Evolutionary conservation across 2,797 vertebrate species (phyloP), one percentile per base, ranked within the genome.

Genomic region (Scolopax rusticola): DNA sequence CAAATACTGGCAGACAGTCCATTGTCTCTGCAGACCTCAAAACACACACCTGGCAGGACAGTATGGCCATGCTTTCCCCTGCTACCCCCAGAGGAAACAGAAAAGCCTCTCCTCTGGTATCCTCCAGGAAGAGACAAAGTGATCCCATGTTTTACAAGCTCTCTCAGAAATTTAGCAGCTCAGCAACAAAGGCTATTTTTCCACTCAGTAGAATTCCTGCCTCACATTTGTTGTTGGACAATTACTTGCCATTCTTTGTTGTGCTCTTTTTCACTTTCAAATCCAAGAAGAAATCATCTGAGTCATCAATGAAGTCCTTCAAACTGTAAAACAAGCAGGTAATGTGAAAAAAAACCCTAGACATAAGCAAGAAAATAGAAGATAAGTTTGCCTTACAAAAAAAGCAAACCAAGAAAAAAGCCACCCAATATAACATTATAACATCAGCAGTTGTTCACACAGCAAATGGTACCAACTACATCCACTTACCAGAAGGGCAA

Each of bases 221-320:
- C 63, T 53, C 40, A 1, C 21, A 45, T 67, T 15, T 56, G n/a
- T 32, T 76, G 47, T 21, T 57, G 16, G 24, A 38, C 15, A 25
- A 77, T 20, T 78, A 76, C 89, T 95, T 91, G 71, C 96, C 85
- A n/a, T 83, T 91, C 80, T 82, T 95, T 16, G 23, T 64, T 32
- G 77, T 28, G 24, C 74, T 94, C 36, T 86, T 76, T 76, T 18
- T 91, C 64, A 23, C n/a, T 73, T 88, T 76, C 9, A 70, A 68
- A 81, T 91, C 87, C 40, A 38, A 82, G 79, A 91, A 96, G 68
- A 56, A 88, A 68, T 89, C 85, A n/a, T 88, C 90, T 0, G 30
- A 94, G 74, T 89, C 95, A 90, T 93, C 54, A 32, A 50, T 80
- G 11, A 95, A 95, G 51, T 33, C 80, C 47, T 95, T 89, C 70